phyloP scores from a whole-genome alignment of 1,140 invertebrate species.

The Pseudoatta argentina region DNA sequence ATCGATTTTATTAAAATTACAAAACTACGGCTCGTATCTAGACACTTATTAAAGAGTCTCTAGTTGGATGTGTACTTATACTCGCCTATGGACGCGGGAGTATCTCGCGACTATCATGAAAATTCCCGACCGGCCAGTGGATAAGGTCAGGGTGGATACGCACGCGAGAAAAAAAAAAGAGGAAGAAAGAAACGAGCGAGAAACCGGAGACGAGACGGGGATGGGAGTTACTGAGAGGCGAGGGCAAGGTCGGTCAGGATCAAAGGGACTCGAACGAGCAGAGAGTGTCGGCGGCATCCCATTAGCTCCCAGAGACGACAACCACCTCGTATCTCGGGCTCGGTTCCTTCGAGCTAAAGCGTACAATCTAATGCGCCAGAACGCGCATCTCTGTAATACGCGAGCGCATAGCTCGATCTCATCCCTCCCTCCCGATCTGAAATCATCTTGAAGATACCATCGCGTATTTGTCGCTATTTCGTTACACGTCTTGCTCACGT shows the following conservation, averaged over 20 bases:
- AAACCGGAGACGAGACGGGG: conserved; percentile 40
- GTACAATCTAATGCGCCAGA: not conserved
- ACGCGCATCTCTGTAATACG: conserved; percentile 12
- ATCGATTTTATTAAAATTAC: too few species aligned
- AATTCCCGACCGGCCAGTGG: conserved; percentile 69
- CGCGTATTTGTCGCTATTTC: conserved; percentile 67
- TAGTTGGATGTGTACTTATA: too few species aligned
- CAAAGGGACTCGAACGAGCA: conserved; percentile 82
- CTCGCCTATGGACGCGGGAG: not conserved
- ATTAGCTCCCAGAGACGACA: conserved; percentile 83
- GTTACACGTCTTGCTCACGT: conserved; percentile 49
- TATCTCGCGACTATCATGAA: conserved; percentile 79
- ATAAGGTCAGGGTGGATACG: conserved; percentile 71
- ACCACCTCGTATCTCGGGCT: conserved; percentile 79
- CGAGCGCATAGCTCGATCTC: not conserved
- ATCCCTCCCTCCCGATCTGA: not conserved
- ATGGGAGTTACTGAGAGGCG: conserved; percentile 77
- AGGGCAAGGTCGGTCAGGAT: conserved; percentile 83
- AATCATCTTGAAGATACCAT: conserved; percentile 54
- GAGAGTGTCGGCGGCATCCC: conserved; percentile 82
- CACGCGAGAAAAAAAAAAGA: not conserved
- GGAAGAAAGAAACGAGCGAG: conserved; percentile 46
- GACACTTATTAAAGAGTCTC: too few species aligned
- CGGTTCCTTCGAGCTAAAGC: conserved; percentile 6
- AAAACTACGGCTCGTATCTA: too few species aligned